Evolutionary conservation across 2,888 invertebrate genomes (phyloP).

Genomic region (Timandra comae): DNA sequence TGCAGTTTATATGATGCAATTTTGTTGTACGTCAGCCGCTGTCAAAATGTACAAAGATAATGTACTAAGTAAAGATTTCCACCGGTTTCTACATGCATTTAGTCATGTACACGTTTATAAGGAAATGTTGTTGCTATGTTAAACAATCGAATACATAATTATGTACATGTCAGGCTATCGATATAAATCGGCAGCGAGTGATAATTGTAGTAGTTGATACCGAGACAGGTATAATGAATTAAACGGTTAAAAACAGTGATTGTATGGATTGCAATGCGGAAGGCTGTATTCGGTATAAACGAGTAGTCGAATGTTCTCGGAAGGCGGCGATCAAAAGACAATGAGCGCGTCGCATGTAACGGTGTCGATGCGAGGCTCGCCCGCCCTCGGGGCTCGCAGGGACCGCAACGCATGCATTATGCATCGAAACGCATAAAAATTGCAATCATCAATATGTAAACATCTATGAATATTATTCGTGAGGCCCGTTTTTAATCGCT

Average conservation of each 20-base stretch:
- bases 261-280: constrained; percentile 64
- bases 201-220: constrained; percentile 6
- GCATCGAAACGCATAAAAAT: constrained; percentile 48
- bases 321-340: constrained; percentile 67
- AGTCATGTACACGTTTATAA: constrained; percentile 8
- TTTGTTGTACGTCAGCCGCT: constrained; percentile 11
- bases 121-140: background rate
- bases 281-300: constrained; percentile 58
- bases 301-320: constrained; percentile 61
- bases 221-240: constrained; percentile 8
- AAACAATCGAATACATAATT: background rate
- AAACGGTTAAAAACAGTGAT: constrained; percentile 42
- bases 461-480: constrained; percentile 27
- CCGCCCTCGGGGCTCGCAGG: constrained; percentile 34
- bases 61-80: constrained; percentile 3
- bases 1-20: constrained; percentile 14
- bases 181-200: constrained; percentile 1
- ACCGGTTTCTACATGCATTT: constrained; percentile 9
- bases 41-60: constrained; percentile 13
- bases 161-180: background rate
- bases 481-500: constrained; percentile 14
- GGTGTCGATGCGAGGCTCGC: constrained; percentile 42
- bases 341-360: constrained; percentile 50
- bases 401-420: constrained; percentile 43
- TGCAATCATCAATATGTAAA: constrained; percentile 44